Base-by-base conservation (phyloP, 1,140 invertebrate genomes). In the Drosophila nigromelanica region DNA sequence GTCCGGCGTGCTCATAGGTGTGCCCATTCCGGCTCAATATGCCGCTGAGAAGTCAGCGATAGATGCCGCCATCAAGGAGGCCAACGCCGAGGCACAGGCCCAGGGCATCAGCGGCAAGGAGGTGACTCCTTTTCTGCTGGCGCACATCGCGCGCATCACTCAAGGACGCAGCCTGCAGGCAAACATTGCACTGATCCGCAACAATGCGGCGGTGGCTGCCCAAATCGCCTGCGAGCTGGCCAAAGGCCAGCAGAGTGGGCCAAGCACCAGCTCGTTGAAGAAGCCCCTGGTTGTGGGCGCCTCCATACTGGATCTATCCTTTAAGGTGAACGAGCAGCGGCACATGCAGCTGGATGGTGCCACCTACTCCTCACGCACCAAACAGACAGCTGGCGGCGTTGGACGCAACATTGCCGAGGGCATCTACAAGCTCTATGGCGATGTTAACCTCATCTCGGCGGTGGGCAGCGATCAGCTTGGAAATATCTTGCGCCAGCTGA, bases 131-230 rank as follows among this genome's bases (percentile, higher is more conserved):
- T 99, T 96, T 92, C 92, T 99, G 12, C 92, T 99, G 12, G 92
- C 94, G 12, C 93, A 95, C 85, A 95, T 99, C 8, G 94, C 95
- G 60, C 92, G 95, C 83, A 93, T 97, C 5, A 99, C 98, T 0
- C 86, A 93, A 11, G 98, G 98, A 47, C 93, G 93, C 74, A 98
- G 98, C 7, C 93, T 99, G 12, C 70, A 93, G 90, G 94, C 98
- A 96, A 97, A 99, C 93, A 96, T 98, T 86, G 96, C 95, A 4
- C 93, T 99, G 27, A 95, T 99, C 79, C 95, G 97, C 93, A 98
- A 99, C 92, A 99, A 99, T 93, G 98, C 97, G 3, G 93, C 91
- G 71, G 94, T 98, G 54, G 98, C 96, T 14, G 95, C 96, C 55
- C 92, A 96, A 92, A 97, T 99, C 80, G 97, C 98, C 4, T 12